These are phyloP conservation scores for Drosophila neocordata DNA, from an alignment of 1,140 invertebrate species.

Conservation along the genomic window DNA sequence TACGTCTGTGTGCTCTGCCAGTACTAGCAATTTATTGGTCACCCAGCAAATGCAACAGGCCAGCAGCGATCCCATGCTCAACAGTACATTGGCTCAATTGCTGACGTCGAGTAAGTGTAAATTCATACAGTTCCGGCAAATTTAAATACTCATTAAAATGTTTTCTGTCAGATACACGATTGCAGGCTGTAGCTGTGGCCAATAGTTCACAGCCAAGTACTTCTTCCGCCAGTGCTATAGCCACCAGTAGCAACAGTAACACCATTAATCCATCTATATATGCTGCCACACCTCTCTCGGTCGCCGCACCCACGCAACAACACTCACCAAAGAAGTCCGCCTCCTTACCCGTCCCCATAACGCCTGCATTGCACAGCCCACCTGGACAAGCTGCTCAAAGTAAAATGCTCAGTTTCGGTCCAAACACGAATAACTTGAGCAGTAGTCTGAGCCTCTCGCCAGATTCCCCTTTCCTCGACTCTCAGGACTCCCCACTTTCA, in stretches of 20 bases:
- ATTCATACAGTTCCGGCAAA: too few relatives aligned
- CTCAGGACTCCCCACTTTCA: constrained; percentile 81
- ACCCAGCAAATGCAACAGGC: constrained; percentile 59
- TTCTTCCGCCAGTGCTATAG: constrained; percentile 74
- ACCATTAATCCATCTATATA: constrained; percentile 45
- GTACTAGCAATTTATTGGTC: constrained; percentile 53
- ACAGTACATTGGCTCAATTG: constrained; percentile 78
- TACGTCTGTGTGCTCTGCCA: constrained; percentile 20
- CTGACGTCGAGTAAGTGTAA: constrained; percentile 61
- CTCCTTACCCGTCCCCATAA: constrained; percentile 67
- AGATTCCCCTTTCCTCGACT: constrained; percentile 77
- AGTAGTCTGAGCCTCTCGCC: constrained; percentile 70
- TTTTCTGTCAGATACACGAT: constrained; percentile 51
- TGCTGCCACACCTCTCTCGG: constrained; percentile 40
- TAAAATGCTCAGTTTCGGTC: constrained; percentile 59
- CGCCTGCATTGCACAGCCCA: constrained; percentile 67
- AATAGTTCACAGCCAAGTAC: constrained; percentile 56
- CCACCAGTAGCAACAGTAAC: constrained; percentile 34
- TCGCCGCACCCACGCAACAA: constrained; percentile 46
- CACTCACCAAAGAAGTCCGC: constrained; percentile 80
- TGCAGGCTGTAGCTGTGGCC: constrained; percentile 69
- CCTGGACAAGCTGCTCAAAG: constrained; percentile 33
- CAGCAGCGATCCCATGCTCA: constrained; percentile 82
- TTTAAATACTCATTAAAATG: neutral
- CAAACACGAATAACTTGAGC: constrained; percentile 26